Evolutionary conservation across 2,888 invertebrate genomes (phyloP).

Genomic region (Drosophila yooni): DNA sequence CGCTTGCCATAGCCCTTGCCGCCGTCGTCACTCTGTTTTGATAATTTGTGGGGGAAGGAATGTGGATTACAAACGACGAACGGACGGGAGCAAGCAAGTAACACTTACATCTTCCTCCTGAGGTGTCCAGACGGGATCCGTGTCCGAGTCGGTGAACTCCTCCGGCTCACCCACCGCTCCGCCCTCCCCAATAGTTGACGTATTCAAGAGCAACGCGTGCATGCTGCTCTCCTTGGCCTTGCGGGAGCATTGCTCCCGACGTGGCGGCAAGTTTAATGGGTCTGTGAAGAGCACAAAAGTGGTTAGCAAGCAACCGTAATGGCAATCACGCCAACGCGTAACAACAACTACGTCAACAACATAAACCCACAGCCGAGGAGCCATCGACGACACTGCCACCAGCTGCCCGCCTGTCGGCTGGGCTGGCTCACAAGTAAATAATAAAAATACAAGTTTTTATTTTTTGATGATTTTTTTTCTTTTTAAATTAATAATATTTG

Average conservation of each 20-base stretch:
- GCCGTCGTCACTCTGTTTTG: constrained; percentile 77
- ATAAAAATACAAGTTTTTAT: constrained; percentile 79
- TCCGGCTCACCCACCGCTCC: constrained; percentile 86
- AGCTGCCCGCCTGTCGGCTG: constrained; percentile 33
- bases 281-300: constrained; percentile 83
- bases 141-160: constrained; percentile 88
- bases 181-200: constrained; percentile 69
- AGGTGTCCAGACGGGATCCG: constrained; percentile 92
- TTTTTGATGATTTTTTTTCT: constrained; percentile 66
- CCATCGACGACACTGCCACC: constrained; percentile 39
- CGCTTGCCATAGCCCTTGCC: constrained; percentile 79
- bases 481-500: constrained; percentile 81
- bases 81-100: constrained; percentile 22
- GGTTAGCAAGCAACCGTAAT: constrained; percentile 50
- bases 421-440: constrained; percentile 65
- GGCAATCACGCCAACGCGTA: constrained; percentile 27
- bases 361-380: constrained; percentile 48
- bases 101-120: constrained; percentile 86
- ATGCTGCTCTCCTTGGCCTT: constrained; percentile 89
- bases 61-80: constrained; percentile 39
- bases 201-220: constrained; percentile 86
- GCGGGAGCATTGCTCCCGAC: constrained; percentile 88
- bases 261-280: constrained; percentile 86
- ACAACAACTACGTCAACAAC: constrained; percentile 60
- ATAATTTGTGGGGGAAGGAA: constrained; percentile 13